phyloP scores from a whole-genome alignment of 2,888 invertebrate species.

The Yponomeuta sedellus region DNA sequence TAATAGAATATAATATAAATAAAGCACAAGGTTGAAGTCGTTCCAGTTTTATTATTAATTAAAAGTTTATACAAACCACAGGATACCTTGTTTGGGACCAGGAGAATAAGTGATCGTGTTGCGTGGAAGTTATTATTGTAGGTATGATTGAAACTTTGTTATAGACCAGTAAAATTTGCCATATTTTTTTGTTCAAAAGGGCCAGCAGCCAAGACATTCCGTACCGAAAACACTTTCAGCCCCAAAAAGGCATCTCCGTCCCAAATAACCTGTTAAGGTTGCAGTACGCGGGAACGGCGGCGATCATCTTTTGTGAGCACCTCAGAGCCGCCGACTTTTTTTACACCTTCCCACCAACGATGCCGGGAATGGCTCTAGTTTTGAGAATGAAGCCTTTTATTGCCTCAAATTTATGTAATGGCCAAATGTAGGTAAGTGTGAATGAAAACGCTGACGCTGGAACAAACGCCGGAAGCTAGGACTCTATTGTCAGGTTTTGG shows the following conservation, averaged over 20 bases:
- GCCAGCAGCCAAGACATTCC: not conserved
- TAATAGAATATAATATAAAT: no score
- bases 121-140: no score
- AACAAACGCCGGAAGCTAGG: constrained; percentile 10
- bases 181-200: not conserved
- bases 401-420: constrained; percentile 48
- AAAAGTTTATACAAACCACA: no score
- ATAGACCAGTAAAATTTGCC: not conserved
- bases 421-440: constrained; percentile 33
- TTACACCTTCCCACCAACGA: constrained; percentile 24
- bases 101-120: no score
- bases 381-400: constrained; percentile 52
- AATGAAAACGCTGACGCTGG: constrained; percentile 36
- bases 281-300: constrained; percentile 1
- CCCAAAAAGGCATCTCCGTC: constrained; percentile 1
- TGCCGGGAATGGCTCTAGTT: constrained; percentile 17
- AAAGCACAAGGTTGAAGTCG: no score
- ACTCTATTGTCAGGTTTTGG: constrained; percentile 7
- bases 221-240: constrained; percentile 1
- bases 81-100: no score
- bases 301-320: constrained; percentile 17
- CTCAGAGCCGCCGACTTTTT: constrained; percentile 17
- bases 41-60: no score
- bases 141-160: no score
- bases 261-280: constrained; percentile 12